phyloP scores from a whole-genome alignment of 2,797 vertebrate genomes.

The Heteromormyrus szaboi region DNA sequence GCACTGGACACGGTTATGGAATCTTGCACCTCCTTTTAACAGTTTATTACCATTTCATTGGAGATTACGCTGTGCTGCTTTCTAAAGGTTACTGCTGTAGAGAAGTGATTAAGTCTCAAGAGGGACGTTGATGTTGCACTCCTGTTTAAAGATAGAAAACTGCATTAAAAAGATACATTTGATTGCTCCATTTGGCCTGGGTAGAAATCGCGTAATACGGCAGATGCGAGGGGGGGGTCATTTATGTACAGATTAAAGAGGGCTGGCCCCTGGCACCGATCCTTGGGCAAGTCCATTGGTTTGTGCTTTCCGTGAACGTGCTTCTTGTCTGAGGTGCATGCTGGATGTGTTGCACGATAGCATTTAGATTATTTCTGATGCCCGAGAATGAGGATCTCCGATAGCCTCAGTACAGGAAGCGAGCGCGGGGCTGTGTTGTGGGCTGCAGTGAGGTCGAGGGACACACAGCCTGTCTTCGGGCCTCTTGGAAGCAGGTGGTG shows the following conservation, averaged over 20 bases:
- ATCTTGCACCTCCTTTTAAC: neutral
- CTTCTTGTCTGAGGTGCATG: neutral
- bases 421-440: neutral
- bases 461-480: neutral
- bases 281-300: neutral
- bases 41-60: neutral
- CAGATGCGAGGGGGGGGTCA: neutral
- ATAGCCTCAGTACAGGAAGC: neutral
- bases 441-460: neutral
- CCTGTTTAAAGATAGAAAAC: neutral
- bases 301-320: neutral
- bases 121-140: neutral
- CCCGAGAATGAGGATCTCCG: neutral
- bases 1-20: neutral
- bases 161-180: neutral
- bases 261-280: neutral
- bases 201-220: neutral
- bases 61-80: neutral
- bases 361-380: neutral
- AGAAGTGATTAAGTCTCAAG: neutral
- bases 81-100: neutral
- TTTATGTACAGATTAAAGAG: neutral
- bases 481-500: neutral
- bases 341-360: neutral
- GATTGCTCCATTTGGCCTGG: neutral